phyloP scores from a whole-genome alignment of 2,797 vertebrate genomes.

The Ibycter americanus region DNA sequence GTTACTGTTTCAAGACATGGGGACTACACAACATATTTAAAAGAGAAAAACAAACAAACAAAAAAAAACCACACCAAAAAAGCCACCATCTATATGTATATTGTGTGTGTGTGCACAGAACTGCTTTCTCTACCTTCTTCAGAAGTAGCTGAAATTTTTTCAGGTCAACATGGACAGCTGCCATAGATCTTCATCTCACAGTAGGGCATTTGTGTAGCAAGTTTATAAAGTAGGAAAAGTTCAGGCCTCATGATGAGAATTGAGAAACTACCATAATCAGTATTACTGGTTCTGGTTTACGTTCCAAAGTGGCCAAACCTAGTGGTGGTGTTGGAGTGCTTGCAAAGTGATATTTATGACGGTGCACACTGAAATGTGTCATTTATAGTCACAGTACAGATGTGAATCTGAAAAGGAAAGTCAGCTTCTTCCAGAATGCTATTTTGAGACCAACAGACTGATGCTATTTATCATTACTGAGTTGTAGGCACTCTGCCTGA shows the following conservation, averaged over 20 bases:
- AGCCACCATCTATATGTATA: fast-evolving
- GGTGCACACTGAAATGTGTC: neutral
- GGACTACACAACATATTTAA: neutral
- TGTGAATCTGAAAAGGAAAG: neutral
- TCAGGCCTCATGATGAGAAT: neutral
- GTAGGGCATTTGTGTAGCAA: neutral
- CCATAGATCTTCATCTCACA: neutral
- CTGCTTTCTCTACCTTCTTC: neutral
- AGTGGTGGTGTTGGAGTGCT: neutral
- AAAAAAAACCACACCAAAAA: neutral
- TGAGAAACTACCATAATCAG: neutral
- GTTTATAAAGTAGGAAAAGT: neutral
- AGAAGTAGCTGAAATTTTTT: neutral
- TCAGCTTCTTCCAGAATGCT: neutral
- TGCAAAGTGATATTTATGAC: neutral
- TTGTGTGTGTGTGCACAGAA: neutral
- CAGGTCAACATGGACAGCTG: fast-evolving
- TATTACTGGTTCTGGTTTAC: neutral
- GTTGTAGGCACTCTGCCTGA: neutral
- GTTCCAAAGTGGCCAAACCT: neutral
- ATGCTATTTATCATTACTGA: neutral
- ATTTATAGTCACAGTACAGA: neutral
- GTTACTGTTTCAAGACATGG: neutral
- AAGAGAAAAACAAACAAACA: fast-evolving
- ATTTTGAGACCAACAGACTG: neutral